phyloP scores from a whole-genome alignment of 2,113 vertebrate genomes.

The Dicaeum eximium region DNA sequence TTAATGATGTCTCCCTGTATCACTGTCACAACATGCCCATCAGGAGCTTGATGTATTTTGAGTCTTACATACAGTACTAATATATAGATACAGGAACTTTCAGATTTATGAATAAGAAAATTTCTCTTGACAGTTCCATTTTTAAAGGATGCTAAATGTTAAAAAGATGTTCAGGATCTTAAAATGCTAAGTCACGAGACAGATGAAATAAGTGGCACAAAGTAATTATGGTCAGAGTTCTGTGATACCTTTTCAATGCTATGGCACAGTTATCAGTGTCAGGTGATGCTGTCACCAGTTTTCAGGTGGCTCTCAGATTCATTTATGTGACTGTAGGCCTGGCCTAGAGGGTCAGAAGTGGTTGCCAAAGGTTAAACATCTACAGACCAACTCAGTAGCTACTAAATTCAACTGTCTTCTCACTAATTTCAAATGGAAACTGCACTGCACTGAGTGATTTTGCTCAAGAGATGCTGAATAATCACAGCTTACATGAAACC shows the following conservation, averaged over 20 bases:
- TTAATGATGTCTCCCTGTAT: neutral
- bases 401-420: neutral
- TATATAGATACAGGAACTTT: neutral
- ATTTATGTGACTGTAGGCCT: neutral
- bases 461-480: constrained; percentile 34
- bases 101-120: constrained; percentile 23
- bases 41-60: neutral
- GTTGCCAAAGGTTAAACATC: neutral
- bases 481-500: constrained; percentile 21
- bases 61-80: neutral
- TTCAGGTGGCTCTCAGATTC: neutral
- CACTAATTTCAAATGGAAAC: neutral
- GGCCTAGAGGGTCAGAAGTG: neutral
- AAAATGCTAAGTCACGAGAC: neutral
- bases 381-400: neutral
- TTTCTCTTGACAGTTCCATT: constrained; percentile 25
- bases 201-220: neutral
- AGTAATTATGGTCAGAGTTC: neutral
- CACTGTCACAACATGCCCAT: constrained; percentile 16
- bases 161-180: constrained; percentile 16
- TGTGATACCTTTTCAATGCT: neutral
- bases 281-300: neutral
- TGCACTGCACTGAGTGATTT: neutral
- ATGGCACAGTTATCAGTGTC: neutral
- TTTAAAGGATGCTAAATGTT: constrained; percentile 1